A percentile compares a stretch with the other conserved stretches of the same genome.
These are phyloP conservation scores for Cheilosia vernalis DNA, from an alignment of 2,888 invertebrate species.

Conservation along the genomic window DNA sequence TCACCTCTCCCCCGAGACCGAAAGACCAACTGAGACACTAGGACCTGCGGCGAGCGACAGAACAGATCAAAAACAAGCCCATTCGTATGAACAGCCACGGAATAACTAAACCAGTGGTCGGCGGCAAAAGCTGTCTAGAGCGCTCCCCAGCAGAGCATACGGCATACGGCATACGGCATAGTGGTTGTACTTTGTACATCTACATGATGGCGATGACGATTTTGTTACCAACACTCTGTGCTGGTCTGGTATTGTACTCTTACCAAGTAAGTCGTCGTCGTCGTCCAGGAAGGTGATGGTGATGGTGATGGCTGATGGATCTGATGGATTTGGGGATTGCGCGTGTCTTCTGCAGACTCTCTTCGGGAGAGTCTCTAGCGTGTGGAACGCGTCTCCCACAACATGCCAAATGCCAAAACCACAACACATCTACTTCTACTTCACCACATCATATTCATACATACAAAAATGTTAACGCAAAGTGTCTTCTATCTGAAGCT, in stretches of 20 bases:
- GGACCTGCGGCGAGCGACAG: slow-evolving; percentile 11
- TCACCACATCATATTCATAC: not conserved
- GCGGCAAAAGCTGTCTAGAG: slow-evolving; percentile 64
- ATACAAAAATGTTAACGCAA: not conserved
- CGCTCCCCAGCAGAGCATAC: not conserved
- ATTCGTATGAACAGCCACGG: slow-evolving; percentile 59
- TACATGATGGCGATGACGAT: slow-evolving; percentile 5
- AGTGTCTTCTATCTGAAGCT: slow-evolving; percentile 4
- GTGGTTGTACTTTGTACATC: slow-evolving; percentile 1
- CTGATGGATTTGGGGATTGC: slow-evolving; percentile 49
- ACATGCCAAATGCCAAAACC: slow-evolving; percentile 27
- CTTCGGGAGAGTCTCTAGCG: slow-evolving; percentile 1
- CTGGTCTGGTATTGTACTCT: slow-evolving; percentile 18
- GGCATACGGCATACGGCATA: not conserved
- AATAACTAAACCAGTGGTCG: slow-evolving; percentile 70
- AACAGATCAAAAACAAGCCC: slow-evolving; percentile 8
- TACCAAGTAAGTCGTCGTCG: slow-evolving; percentile 31
- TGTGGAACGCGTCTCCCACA: slow-evolving; percentile 70
- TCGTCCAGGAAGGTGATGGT: too few relatives aligned
- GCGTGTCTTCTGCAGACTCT: slow-evolving; percentile 11
- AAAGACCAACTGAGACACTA: slow-evolving; percentile 44
- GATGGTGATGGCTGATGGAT: slow-evolving; percentile 42
- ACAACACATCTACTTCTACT: slow-evolving; percentile 9
- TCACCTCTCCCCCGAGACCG: slow-evolving; percentile 47
- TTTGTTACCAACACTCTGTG: slow-evolving; percentile 43